Evolutionary conservation across 1,140 invertebrate species (phyloP).

Genomic region (Idris sp.): DNA sequence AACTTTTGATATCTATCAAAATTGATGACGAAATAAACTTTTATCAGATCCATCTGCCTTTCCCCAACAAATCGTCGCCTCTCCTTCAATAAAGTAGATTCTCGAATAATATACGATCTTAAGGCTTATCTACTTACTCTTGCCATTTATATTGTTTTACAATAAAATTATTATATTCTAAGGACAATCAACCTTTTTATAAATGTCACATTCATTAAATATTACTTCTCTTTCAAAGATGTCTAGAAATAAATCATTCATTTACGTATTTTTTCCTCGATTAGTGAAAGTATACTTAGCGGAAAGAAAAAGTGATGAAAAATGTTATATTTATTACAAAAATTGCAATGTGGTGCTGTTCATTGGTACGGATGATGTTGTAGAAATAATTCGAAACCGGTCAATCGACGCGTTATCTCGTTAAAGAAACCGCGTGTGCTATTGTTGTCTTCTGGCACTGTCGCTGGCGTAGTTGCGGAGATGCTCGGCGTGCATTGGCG

Average conservation of each 20-base stretch:
- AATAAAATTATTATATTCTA: not conserved
- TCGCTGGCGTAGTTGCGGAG: constrained; percentile 49
- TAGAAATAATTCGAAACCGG: constrained; percentile 14
- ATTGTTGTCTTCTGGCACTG: constrained; percentile 52
- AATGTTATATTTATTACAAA: too few relatives aligned
- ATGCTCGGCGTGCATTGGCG: constrained; percentile 52
- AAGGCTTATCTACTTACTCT: constrained; percentile 5
- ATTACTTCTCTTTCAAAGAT: too few relatives aligned
- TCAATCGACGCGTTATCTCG: constrained; percentile 25
- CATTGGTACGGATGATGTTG: constrained; percentile 4
- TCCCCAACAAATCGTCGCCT: constrained; percentile 30
- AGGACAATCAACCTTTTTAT: too few relatives aligned
- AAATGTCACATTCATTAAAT: too few relatives aligned
- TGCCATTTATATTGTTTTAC: not conserved
- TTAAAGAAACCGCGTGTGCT: constrained; percentile 39
- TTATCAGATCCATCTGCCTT: constrained; percentile 48
- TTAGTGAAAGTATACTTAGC: too few relatives aligned
- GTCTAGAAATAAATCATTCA: too few relatives aligned
- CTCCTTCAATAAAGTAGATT: constrained; percentile 17
- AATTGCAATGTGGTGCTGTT: constrained; percentile 1
- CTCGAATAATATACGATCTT: constrained; percentile 9
- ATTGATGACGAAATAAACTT: constrained; percentile 51
- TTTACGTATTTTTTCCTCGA: too few relatives aligned
- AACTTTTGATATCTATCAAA: constrained; percentile 45
- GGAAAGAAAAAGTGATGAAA: not conserved